Base-by-base conservation (phyloP, 1,140 invertebrate species). In the Calycopis cecrops region DNA sequence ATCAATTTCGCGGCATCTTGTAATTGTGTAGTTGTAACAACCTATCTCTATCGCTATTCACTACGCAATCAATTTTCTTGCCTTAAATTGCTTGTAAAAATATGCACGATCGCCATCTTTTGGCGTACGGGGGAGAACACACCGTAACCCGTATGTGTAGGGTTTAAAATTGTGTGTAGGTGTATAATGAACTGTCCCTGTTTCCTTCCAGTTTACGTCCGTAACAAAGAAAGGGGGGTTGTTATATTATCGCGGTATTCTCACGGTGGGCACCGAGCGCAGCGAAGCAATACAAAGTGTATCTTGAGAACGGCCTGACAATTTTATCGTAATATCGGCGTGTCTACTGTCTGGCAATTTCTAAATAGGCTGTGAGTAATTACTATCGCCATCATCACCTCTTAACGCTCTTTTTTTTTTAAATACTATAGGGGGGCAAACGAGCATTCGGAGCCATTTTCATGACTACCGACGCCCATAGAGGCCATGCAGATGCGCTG, bases 191-290 rank as follows among this genome's bases (percentile, higher is more conserved):
- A 28, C 21, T 44, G 40, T 44, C 40, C 40, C 40, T 44, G 14
- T 40, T 40, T 16, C 40, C 16, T 44, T 44, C 9, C 21, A 28
- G 21, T 28, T 28, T 28, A 6, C 40, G 14, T 44, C 40, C 40
- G 40, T 44, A 44, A 44, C 40, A 44, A 44, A 16, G 40, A 44
- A 37, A 17, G 40, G 40, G 40, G 40, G 40, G 40, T 44, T 16
- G 12, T 44, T 44, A 44, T 9, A 16, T 44, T 44, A 44, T 16
- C 17, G 17, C 14, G 40, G 12, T 16, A 16, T 44, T 44, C 40
- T 16, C 40, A 44, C 40, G 40, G 14, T 16, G 40, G 14, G 40
- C 17, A 16, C 40, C 4, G 40, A 44, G 40, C 17, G 40, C 17
- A 17, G 14, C 40, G 40, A 16, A 44, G 16, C 40, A 16, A 16